phyloP scores from a whole-genome alignment of 2,113 vertebrate species.

The Myrmophylax atrothorax region DNA sequence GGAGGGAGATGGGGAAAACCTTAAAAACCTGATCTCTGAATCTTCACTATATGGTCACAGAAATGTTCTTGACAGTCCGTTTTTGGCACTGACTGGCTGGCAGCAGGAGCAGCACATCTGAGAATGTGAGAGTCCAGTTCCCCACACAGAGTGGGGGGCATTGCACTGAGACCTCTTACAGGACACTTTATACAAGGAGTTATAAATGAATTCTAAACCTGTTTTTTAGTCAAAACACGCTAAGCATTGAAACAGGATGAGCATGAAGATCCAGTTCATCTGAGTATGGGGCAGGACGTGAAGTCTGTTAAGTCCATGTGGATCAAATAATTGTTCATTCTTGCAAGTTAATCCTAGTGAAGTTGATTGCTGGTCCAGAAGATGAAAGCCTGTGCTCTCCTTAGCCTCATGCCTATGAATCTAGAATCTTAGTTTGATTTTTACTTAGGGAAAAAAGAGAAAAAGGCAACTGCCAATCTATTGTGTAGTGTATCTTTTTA shows the following conservation, averaged over 20 bases:
- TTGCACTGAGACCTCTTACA: neutral
- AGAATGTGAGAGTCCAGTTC: neutral
- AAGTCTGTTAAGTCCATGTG: neutral
- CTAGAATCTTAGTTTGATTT: neutral
- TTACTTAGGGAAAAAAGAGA: neutral
- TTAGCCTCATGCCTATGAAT: neutral
- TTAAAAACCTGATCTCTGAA: neutral
- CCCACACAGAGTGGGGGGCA: neutral
- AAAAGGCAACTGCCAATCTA: neutral
- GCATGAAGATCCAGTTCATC: neutral
- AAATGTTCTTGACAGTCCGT: conserved; percentile 3
- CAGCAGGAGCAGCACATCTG: neutral
- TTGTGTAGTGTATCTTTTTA: neutral
- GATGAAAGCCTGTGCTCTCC: neutral
- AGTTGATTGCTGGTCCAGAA: neutral
- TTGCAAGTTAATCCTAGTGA: neutral
- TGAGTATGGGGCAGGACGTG: neutral
- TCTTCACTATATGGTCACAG: neutral
- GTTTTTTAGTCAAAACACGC: neutral
- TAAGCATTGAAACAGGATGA: neutral
- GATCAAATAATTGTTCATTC: neutral
- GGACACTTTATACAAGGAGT: neutral
- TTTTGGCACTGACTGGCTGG: conserved; percentile 3
- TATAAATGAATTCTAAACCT: neutral
- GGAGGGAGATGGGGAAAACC: neutral